These are phyloP conservation scores for Tragopan temminckii DNA, from an alignment of 2,797 vertebrate species.

Conservation along the genomic window DNA sequence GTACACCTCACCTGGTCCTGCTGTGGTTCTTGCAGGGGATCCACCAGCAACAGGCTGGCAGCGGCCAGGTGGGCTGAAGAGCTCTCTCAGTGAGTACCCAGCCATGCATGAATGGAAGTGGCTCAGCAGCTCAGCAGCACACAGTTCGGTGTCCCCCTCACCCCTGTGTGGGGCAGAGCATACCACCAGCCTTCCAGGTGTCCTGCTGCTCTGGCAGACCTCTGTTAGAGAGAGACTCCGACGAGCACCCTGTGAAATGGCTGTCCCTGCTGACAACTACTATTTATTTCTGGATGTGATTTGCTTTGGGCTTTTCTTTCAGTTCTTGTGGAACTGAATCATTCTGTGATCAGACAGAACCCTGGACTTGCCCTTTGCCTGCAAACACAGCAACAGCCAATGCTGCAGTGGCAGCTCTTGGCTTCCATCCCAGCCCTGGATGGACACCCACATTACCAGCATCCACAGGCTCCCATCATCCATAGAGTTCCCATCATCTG, in stretches of 20 bases:
- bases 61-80: background rate
- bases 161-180: background rate
- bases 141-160: background rate
- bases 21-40: background rate
- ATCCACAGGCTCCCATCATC: background rate
- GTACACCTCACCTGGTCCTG: fast-evolving
- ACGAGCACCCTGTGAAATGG: background rate
- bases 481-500: background rate
- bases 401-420: background rate
- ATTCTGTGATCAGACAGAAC: background rate
- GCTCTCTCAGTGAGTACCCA: background rate
- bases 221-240: background rate
- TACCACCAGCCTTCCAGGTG: background rate
- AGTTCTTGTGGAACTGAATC: background rate
- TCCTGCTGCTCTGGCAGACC: background rate
- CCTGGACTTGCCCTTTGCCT: background rate
- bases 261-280: background rate
- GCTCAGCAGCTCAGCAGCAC: background rate
- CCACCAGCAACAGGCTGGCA: fast-evolving
- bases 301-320: slow-evolving; percentile 17
- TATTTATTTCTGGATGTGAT: background rate
- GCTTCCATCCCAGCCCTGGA: background rate
- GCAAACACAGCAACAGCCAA: background rate
- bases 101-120: fast-evolving
- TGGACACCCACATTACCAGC: background rate